These are phyloP conservation scores for Synergus gifuensis DNA, from an alignment of 2,888 invertebrate species.

Conservation along the genomic window DNA sequence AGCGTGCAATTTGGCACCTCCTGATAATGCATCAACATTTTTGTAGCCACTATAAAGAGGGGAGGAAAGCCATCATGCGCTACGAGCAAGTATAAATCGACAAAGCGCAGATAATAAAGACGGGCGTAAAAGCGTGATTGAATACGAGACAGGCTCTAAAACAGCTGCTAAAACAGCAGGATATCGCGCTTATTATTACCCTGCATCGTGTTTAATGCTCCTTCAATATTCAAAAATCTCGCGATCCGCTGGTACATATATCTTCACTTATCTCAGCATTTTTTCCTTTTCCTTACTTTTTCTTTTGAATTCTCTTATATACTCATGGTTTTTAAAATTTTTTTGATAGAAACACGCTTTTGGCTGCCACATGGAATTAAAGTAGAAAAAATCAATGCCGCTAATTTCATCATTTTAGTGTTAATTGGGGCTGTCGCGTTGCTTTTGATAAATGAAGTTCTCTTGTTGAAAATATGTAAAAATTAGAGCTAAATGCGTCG, in stretches of 20 bases:
- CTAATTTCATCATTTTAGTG: neutral
- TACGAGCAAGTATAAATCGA: constrained; percentile 49
- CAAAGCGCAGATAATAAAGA: constrained; percentile 43
- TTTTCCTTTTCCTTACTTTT: neutral
- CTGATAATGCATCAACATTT: constrained; percentile 44
- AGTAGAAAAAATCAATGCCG: neutral
- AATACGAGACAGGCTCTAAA: constrained; percentile 46
- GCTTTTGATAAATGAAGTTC: neutral
- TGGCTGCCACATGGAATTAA: neutral
- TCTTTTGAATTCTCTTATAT: neutral
- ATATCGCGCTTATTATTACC: constrained; percentile 11
- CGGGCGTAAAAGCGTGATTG: constrained; percentile 48
- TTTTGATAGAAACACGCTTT: neutral
- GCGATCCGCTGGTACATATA: neutral
- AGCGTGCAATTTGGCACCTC: constrained; percentile 25
- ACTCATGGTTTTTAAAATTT: neutral
- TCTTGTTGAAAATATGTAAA: neutral
- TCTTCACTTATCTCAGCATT: neutral
- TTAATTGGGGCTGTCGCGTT: neutral
- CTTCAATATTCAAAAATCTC: constrained; percentile 13
- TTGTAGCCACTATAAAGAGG: constrained; percentile 44
- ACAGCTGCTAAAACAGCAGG: constrained; percentile 22
- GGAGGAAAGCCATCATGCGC: constrained; percentile 28
- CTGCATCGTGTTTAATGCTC: constrained; percentile 5
- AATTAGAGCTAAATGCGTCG: neutral